Evolutionary conservation across 2,888 invertebrate genomes (phyloP).

Genomic region (Muschampia staudingeri): DNA sequence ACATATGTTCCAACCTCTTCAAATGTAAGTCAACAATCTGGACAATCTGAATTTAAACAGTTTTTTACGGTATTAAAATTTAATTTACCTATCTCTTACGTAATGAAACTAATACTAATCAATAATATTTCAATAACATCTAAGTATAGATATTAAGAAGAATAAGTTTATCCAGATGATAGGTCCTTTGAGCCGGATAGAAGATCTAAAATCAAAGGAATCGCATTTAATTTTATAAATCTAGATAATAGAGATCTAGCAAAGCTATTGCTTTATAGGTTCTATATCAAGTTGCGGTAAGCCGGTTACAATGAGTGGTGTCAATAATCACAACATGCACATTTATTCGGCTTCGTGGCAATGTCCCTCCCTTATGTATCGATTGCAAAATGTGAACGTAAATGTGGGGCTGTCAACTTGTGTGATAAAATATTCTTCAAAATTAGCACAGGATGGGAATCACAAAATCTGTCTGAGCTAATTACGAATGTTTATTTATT

Average conservation of each 20-base stretch:
- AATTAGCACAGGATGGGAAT: too few species aligned
- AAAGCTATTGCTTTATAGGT: neutral
- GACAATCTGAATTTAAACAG: too few species aligned
- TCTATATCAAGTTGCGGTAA: conserved; percentile 9
- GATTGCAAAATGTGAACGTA: neutral
- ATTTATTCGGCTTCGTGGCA: conserved; percentile 1
- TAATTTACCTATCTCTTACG: too few species aligned
- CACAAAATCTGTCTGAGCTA: too few species aligned
- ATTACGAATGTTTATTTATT: too few species aligned
- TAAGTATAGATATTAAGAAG: too few species aligned
- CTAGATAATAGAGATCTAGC: neutral
- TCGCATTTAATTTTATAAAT: neutral
- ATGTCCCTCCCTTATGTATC: neutral
- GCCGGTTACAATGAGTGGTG: neutral
- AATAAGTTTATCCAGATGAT: neutral
- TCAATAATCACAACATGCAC: neutral
- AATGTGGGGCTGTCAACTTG: neutral
- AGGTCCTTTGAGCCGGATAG: conserved; percentile 7
- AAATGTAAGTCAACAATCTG: too few species aligned
- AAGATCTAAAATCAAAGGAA: neutral
- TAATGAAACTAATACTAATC: too few species aligned
- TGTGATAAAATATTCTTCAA: too few species aligned
- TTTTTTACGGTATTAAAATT: too few species aligned
- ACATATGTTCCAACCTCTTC: too few species aligned
- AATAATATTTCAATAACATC: too few species aligned